Conservation (phyloP, 92 coral and sea anemone species). For the Porites divaricata region DNA sequence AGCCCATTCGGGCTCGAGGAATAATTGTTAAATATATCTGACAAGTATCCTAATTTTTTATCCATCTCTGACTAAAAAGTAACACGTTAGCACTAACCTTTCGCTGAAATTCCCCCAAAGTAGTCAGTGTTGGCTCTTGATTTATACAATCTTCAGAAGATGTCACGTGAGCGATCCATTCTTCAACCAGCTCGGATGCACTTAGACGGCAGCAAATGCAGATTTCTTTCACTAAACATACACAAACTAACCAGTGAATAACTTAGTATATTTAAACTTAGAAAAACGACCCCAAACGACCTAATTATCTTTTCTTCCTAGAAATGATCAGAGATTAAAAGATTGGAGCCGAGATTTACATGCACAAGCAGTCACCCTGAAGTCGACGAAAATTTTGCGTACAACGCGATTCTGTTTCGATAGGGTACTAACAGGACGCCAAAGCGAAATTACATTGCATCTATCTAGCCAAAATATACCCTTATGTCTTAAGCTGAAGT, state of each 20-base stretch:
- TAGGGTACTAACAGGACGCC: too few relatives aligned
- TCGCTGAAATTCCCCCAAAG: constrained; percentile 79
- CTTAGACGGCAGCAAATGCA: constrained; percentile 55
- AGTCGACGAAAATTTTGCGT: too few relatives aligned
- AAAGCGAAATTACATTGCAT: too few relatives aligned
- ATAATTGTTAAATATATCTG: too few relatives aligned
- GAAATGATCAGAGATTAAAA: too few relatives aligned
- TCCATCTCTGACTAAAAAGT: background rate
- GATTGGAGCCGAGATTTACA: too few relatives aligned
- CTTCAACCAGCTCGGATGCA: constrained; percentile 71
- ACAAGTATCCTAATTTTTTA: too few relatives aligned
- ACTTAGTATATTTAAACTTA: background rate
- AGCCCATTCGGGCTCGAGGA: too few relatives aligned
- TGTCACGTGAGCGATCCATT: constrained; percentile 85
- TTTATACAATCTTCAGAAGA: constrained; percentile 17
- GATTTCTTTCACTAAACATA: constrained; percentile 79
- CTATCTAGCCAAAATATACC: too few relatives aligned
- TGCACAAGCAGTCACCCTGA: too few relatives aligned
- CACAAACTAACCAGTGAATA: background rate
- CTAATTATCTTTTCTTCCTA: too few relatives aligned
- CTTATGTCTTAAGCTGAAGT: background rate
- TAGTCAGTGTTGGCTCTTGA: constrained; percentile 58
- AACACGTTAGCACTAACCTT: constrained; percentile 49
- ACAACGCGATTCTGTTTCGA: too few relatives aligned
- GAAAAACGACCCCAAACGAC: background rate